Evolutionary conservation across 2,888 invertebrate species (phyloP).

Genomic region (Apoda limacodes): DNA sequence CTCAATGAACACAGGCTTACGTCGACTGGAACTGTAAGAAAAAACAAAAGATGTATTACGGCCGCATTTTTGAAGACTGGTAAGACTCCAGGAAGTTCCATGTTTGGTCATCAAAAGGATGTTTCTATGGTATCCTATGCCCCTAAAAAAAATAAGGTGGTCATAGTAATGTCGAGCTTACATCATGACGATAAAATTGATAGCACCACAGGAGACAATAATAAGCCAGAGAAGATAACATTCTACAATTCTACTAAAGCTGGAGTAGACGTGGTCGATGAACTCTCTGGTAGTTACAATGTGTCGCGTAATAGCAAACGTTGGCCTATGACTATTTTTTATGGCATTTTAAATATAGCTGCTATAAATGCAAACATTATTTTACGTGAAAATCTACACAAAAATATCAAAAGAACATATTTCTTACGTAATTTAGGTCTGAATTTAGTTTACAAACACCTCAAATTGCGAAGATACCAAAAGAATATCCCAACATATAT

Average conservation of each 20-base stretch:
- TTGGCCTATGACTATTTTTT: constrained; percentile 22
- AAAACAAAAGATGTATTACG: constrained; percentile 19
- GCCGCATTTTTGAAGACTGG: constrained; percentile 12
- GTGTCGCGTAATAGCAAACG: constrained; percentile 20
- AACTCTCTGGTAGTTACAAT: constrained; percentile 20
- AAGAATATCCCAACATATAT: constrained; percentile 10
- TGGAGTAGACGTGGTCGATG: constrained; percentile 23
- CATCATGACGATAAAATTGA: constrained; percentile 26
- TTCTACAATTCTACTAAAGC: constrained; percentile 25
- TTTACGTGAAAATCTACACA: constrained; percentile 14
- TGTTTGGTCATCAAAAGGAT: constrained; percentile 16
- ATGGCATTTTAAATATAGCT: constrained; percentile 19
- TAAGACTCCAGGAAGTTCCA: too few species aligned
- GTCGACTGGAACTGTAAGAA: constrained; percentile 17
- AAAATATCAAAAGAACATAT: constrained; percentile 6
- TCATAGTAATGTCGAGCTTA: constrained; percentile 22
- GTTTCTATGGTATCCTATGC: constrained; percentile 12
- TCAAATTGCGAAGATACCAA: constrained; percentile 7
- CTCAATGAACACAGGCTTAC: constrained; percentile 14
- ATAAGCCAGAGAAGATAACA: constrained; percentile 24
- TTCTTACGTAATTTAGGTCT: constrained; percentile 11
- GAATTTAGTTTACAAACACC: too few species aligned
- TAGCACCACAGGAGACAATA: constrained; percentile 18
- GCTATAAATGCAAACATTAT: constrained; percentile 18
- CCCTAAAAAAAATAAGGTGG: constrained; percentile 12